A percentile compares a stretch with the other conserved stretches of the same genome.
phyloP scores from a whole-genome alignment of 2,888 invertebrate species.

The Sericinus montela region DNA sequence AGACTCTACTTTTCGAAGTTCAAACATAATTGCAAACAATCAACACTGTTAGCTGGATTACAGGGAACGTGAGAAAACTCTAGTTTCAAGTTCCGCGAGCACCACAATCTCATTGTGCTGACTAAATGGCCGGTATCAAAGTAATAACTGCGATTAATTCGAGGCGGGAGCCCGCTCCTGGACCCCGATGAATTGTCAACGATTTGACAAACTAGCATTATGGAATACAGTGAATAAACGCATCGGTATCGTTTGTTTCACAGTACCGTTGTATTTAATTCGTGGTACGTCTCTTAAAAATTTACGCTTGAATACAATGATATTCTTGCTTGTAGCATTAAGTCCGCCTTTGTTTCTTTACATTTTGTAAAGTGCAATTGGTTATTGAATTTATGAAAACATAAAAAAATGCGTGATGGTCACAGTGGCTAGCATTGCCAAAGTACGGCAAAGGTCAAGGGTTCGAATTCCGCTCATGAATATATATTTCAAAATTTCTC shows the following conservation, averaged over 20 bases:
- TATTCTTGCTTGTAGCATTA: too few species aligned
- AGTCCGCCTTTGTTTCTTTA: too few species aligned
- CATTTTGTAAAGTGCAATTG: too few species aligned
- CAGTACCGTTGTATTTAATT: background rate
- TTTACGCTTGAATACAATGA: too few species aligned
- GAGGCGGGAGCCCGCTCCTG: slow-evolving; percentile 27
- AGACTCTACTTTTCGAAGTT: background rate
- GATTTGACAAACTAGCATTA: slow-evolving; percentile 22
- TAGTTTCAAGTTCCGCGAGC: slow-evolving; percentile 34
- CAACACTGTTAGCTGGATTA: slow-evolving; percentile 10
- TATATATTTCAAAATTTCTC: too few species aligned
- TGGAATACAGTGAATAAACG: background rate
- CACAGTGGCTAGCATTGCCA: too few species aligned
- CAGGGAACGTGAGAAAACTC: slow-evolving; percentile 35
- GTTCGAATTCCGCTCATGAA: too few species aligned
- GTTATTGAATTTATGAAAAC: too few species aligned
- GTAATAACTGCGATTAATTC: slow-evolving; percentile 63
- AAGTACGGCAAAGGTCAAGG: too few species aligned
- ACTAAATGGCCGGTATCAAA: slow-evolving; percentile 36
- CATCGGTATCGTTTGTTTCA: background rate
- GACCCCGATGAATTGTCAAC: slow-evolving; percentile 35
- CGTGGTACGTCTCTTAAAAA: too few species aligned
- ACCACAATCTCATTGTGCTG: slow-evolving; percentile 23
- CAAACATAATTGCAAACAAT: slow-evolving; percentile 18
- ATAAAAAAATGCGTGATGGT: too few species aligned